These are phyloP conservation scores for Thunnus maccoyii DNA, from an alignment of 2,113 vertebrate genomes.

Conservation along the genomic window DNA sequence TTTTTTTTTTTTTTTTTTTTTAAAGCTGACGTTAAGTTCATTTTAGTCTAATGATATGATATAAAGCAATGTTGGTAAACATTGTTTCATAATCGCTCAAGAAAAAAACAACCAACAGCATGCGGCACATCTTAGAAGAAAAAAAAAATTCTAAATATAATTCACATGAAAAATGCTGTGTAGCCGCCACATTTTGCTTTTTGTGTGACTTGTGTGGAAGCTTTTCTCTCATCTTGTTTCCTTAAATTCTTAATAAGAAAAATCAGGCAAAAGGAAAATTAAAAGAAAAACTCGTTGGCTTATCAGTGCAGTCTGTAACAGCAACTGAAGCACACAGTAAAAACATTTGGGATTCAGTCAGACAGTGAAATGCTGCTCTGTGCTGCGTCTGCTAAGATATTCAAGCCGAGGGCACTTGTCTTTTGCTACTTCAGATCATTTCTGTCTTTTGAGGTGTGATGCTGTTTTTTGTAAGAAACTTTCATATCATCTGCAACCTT, in stretches of 20 bases:
- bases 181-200: background rate
- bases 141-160: background rate
- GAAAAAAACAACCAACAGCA: background rate
- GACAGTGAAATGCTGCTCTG: conserved; percentile 16
- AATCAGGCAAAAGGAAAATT: conserved; percentile 13
- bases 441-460: conserved; percentile 33
- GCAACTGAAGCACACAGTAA: conserved; percentile 15
- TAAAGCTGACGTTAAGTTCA: conserved; percentile 19
- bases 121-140: background rate
- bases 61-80: conserved; percentile 8
- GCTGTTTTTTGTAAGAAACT: background rate
- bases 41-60: conserved; percentile 33
- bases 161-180: background rate
- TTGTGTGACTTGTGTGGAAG: background rate
- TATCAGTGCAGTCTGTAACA: conserved; percentile 34
- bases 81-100: conserved; percentile 33
- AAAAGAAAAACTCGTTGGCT: conserved; percentile 20
- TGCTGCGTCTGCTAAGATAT: conserved; percentile 35
- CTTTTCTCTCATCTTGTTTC: conserved; percentile 12
- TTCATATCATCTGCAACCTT: conserved; percentile 22
- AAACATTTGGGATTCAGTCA: conserved; percentile 34
- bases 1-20: background rate
- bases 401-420: conserved; percentile 44
- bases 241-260: background rate
- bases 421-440: conserved; percentile 41